phyloP scores from a whole-genome alignment of 2,113 vertebrate genomes.

The Prinia subflava region DNA sequence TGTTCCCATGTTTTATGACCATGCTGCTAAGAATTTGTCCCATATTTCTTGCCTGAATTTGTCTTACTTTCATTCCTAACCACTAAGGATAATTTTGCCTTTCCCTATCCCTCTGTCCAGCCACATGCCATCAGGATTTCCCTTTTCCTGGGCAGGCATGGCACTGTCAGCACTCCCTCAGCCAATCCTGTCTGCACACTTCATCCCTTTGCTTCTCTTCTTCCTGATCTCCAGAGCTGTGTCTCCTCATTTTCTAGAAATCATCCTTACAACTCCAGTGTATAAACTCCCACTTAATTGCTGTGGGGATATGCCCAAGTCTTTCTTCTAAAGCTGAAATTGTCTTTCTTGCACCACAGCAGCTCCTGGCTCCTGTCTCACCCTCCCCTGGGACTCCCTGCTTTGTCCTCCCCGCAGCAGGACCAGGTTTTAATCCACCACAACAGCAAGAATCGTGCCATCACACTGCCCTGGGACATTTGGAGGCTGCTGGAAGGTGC shows the following conservation, averaged over 20 bases:
- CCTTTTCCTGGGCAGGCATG: background rate
- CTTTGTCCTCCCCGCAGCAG: background rate
- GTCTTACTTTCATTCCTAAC: background rate
- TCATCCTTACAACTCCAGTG: rapidly evolving
- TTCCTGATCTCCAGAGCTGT: background rate
- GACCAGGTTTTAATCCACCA: background rate
- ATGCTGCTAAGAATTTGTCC: background rate
- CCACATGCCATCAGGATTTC: background rate
- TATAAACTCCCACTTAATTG: rapidly evolving
- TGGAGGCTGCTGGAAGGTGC: background rate
- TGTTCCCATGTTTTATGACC: background rate
- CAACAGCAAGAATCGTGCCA: rapidly evolving
- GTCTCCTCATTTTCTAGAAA: background rate
- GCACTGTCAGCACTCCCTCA: background rate
- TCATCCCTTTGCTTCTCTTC: background rate
- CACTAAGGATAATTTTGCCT: background rate
- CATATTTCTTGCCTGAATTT: background rate
- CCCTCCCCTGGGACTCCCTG: background rate
- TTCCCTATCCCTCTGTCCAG: background rate
- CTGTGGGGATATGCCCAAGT: background rate
- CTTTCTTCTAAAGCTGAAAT: background rate
- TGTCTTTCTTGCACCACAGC: rapidly evolving
- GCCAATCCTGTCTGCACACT: background rate
- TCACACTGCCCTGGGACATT: rapidly evolving
- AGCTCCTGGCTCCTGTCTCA: background rate